Percentiles rank a stretch among this genome's conserved stretches.
phyloP scores from a whole-genome alignment of 2,113 vertebrate species.

The Brienomyrus brachyistius region DNA sequence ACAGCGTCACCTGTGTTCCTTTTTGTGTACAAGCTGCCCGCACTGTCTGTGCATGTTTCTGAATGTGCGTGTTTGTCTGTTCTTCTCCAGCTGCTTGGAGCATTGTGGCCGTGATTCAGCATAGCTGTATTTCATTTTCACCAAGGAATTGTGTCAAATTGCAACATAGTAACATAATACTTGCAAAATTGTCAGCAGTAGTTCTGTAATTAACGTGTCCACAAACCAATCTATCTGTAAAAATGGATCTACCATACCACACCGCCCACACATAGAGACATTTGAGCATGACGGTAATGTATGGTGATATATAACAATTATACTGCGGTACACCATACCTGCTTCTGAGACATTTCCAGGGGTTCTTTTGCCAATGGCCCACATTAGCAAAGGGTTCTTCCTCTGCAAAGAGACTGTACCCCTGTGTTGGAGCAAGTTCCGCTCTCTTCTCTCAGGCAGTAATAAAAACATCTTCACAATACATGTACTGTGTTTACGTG shows the following conservation, averaged over 20 bases:
- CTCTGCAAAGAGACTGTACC: not conserved
- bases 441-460: not conserved
- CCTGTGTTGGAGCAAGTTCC: not conserved
- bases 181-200: not conserved
- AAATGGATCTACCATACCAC: not conserved
- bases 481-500: not conserved
- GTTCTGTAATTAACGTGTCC: not conserved
- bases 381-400: not conserved
- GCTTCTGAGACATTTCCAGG: not conserved
- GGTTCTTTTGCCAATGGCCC: not conserved
- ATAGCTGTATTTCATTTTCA: not conserved
- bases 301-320: conserved; percentile 3
- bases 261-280: not conserved
- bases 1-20: not conserved
- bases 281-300: not conserved
- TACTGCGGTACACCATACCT: not conserved
- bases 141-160: not conserved
- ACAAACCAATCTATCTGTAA: not conserved
- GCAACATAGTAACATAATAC: not conserved
- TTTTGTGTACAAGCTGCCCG: not conserved
- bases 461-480: not conserved
- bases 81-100: not conserved
- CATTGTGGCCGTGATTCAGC: not conserved
- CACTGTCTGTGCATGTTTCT: not conserved
- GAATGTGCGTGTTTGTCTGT: not conserved